Conservation (phyloP, 2,888 invertebrate species). For the Eumerus sabulonum region DNA sequence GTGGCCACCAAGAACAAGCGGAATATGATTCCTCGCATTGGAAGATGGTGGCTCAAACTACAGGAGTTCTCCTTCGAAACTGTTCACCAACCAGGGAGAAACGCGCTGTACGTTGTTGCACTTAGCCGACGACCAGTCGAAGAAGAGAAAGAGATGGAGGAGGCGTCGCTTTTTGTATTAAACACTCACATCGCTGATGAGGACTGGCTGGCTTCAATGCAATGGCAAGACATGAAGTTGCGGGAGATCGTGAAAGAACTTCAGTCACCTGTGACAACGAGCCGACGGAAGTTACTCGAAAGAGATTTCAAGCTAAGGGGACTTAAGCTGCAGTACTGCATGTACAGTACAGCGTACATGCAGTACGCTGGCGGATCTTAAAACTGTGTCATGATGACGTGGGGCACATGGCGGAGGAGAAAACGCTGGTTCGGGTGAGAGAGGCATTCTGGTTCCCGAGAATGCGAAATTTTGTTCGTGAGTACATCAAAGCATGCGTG, state of each 20-base stretch:
- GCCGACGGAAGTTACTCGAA: not conserved
- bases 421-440: too few relatives aligned
- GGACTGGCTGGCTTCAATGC: slow-evolving; percentile 25
- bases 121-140: slow-evolving; percentile 15
- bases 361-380: slow-evolving; percentile 34
- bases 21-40: slow-evolving; percentile 1
- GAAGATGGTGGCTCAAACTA: slow-evolving; percentile 19
- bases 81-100: slow-evolving; percentile 16
- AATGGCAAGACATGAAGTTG: slow-evolving; percentile 18
- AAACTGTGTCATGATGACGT: slow-evolving; percentile 30
- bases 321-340: not conserved
- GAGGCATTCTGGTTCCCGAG: too few relatives aligned
- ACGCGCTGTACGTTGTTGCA: slow-evolving; percentile 23
- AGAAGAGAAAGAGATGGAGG: slow-evolving; percentile 18
- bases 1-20: slow-evolving; percentile 24
- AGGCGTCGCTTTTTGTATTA: too few relatives aligned
- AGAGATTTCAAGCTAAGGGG: slow-evolving; percentile 6
- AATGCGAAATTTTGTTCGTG: too few relatives aligned
- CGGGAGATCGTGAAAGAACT: slow-evolving; percentile 9
- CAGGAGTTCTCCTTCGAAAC: slow-evolving; percentile 34
- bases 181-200: slow-evolving; percentile 14
- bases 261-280: not conserved
- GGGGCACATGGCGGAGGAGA: too few relatives aligned
- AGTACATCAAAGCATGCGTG: too few relatives aligned
- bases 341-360: slow-evolving; percentile 21